Evolutionary conservation across 2,797 vertebrate genomes (phyloP), one percentile per base, ranked within the genome.

Genomic region (Eospalax fontanierii): DNA sequence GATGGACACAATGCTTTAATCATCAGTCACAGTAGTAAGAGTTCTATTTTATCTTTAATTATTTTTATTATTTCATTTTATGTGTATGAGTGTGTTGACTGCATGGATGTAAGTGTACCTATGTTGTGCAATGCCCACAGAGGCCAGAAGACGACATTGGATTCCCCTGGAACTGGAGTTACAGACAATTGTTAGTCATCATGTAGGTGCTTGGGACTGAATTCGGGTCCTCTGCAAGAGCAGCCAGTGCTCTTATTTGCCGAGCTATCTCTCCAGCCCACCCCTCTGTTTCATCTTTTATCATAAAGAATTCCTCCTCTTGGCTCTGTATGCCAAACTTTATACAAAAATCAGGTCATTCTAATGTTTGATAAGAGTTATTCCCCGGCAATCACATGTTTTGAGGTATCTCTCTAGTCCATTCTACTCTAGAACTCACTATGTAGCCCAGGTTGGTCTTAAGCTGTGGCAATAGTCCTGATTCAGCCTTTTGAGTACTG

Each of bases 271-370:
- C 50, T 54, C 50, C 50, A 54, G 12, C 14, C 50, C 50, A 15
- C 14, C 50, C 50, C 50, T 93, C 93, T 43, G 24, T 75, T 61
- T 75, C 18, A 59, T 73, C 86, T 35, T 95, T 91, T 63, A 73
- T 92, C 80, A 30, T 89, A 87, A 61, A 84, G 40, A 75, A 43
- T 87, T 76, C 38, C 6, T 91, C 90, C 24, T 95, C 88, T 92
- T 86, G 50, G 19, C 19, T 92, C n/a, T 90, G 40, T 89, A 63
- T 68, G 33, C 43, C 94, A 57, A 91, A 75, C 28, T 91, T 87
- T 70, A 22, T 86, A 93, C 33, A 90, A 63, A 81, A 82, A 86
- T 50, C 46, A 88, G 57, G 46, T 26, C 22, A 90, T 65, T 78
- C 50, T 78, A 89, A 57, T 86, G 28, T 61, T 94, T 92, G 38